These are phyloP conservation scores for Aphelenchoides avenae DNA, from an alignment of 1,140 invertebrate species.

Conservation along the genomic window DNA sequence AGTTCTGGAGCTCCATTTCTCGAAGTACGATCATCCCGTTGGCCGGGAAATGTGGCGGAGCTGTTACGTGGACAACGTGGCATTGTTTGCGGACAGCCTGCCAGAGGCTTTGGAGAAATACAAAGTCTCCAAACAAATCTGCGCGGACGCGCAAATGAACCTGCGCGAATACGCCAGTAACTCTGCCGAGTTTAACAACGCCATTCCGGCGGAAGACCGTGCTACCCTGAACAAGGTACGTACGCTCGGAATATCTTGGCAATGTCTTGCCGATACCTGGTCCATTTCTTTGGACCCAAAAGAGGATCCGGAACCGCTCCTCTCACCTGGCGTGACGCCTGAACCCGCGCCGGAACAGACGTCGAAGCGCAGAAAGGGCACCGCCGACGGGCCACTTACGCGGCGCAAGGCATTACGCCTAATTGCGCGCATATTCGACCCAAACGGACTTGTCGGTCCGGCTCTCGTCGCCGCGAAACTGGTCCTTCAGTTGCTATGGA, in stretches of 20 bases:
- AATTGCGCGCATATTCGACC: constrained; percentile 23
- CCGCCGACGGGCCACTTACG: not conserved
- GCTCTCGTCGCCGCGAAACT: constrained; percentile 21
- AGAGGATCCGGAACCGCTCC: too few relatives aligned
- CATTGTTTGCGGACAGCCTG: not conserved
- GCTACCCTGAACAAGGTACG: constrained; percentile 7
- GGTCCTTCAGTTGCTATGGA: constrained; percentile 30
- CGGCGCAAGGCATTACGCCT: constrained; percentile 15
- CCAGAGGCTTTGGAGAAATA: constrained; percentile 16
- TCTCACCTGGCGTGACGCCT: too few relatives aligned
- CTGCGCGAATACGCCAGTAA: constrained; percentile 32
- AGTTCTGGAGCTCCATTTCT: constrained; percentile 22
- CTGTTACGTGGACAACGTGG: constrained; percentile 38
- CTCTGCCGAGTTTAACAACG: not conserved
- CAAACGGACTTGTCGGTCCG: constrained; percentile 22
- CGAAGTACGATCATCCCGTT: not conserved
- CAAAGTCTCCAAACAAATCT: constrained; percentile 12
- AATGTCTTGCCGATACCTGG: too few relatives aligned
- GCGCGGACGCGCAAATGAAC: constrained; percentile 29
- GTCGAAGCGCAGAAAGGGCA: not conserved
- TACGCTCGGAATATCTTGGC: constrained; percentile 31
- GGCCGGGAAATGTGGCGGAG: constrained; percentile 5
- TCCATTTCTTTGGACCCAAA: too few relatives aligned
- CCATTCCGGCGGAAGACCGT: constrained; percentile 3
- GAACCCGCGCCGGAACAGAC: constrained; percentile 9